Conservation (phyloP, 1,140 invertebrate genomes). For the Dendroctonus valens region DNA sequence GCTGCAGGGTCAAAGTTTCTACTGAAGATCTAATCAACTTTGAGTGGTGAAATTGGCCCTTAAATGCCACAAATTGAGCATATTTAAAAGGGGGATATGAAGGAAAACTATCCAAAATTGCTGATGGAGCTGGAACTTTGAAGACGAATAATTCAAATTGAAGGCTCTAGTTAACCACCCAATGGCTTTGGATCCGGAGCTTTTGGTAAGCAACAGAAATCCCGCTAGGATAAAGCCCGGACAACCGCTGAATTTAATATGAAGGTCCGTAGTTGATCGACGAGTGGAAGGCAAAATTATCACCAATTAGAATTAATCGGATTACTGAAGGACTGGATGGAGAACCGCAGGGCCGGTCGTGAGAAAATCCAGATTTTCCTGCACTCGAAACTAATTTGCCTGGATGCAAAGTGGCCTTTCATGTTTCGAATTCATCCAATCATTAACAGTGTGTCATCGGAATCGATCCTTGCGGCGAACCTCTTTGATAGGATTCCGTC, state of each 20-base stretch:
- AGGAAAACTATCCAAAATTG: no score
- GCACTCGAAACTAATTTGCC: conserved; percentile 19
- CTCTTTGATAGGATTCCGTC: conserved; percentile 6
- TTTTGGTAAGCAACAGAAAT: conserved; percentile 1
- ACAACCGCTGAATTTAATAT: not conserved
- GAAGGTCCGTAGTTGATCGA: not conserved
- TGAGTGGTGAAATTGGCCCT: not conserved
- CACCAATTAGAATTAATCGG: conserved; percentile 16
- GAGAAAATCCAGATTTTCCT: conserved; percentile 13
- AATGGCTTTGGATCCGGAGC: not conserved
- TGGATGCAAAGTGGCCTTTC: conserved; percentile 18
- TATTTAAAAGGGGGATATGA: no score
- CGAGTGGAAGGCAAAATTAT: conserved; percentile 7
- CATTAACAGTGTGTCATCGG: conserved; percentile 8
- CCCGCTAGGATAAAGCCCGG: no score
- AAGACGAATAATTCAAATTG: not conserved
- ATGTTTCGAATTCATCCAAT: conserved; percentile 13
- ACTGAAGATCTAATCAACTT: not conserved
- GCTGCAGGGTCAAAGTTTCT: not conserved
- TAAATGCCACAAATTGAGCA: not conserved
- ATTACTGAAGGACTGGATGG: conserved; percentile 19
- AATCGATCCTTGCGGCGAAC: conserved; percentile 3
- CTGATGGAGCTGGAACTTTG: not conserved
- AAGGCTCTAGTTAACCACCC: not conserved
- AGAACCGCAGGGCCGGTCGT: conserved; percentile 11